Evolutionary conservation across 1,140 invertebrate genomes (phyloP).

Genomic region (Nasonia giraulti): DNA sequence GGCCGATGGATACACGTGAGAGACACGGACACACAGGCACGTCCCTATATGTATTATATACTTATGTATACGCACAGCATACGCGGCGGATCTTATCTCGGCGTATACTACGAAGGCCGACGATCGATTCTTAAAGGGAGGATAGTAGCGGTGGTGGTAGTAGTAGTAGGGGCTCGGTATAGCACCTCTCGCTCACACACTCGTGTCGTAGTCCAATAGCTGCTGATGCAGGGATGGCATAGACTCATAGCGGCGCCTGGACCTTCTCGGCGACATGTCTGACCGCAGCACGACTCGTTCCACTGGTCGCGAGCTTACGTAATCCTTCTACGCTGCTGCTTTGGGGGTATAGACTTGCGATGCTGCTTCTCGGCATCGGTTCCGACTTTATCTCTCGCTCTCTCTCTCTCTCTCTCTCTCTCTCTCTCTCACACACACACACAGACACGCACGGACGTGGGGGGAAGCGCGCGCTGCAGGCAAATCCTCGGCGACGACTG

Average conservation of each 20-base stretch:
- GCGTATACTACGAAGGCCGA: constrained; percentile 28
- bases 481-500: constrained; percentile 2
- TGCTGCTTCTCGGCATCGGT: neutral
- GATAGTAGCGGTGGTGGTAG: neutral
- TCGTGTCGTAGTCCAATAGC: neutral
- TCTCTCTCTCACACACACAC: too few relatives aligned
- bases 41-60: neutral
- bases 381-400: neutral
- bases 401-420: too few relatives aligned
- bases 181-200: neutral
- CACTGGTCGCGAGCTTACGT: neutral
- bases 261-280: neutral
- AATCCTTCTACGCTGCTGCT: neutral
- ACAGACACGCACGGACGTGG: neutral
- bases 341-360: neutral
- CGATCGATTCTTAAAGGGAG: constrained; percentile 31
- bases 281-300: neutral
- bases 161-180: neutral
- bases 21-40: neutral
- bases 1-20: neutral
- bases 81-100: constrained; percentile 25
- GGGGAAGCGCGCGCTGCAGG: neutral
- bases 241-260: neutral
- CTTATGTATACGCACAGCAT: neutral
- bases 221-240: neutral